These are phyloP conservation scores for Misgurnus mizolepis DNA, from an alignment of 2,113 vertebrate species.

Conservation along the genomic window DNA sequence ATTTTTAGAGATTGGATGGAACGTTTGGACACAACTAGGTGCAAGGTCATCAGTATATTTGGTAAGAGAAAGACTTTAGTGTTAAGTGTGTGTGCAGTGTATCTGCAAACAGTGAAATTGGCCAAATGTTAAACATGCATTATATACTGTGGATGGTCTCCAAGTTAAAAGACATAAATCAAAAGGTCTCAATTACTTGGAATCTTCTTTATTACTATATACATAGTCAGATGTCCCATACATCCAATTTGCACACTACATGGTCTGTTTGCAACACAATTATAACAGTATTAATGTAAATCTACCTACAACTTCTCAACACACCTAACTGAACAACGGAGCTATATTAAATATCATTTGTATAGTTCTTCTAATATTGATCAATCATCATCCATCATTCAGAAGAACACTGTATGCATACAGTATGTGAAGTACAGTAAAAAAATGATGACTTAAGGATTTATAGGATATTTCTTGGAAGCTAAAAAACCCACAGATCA, in stretches of 20 bases:
- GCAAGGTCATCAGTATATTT: no score
- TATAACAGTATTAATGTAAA: background rate
- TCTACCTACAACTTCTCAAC: background rate
- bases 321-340: background rate
- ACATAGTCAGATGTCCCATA: background rate
- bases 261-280: background rate
- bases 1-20: no score
- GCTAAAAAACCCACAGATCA: constrained; percentile 45
- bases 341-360: background rate
- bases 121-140: no score
- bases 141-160: no score
- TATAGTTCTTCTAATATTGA: background rate
- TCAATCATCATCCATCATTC: background rate
- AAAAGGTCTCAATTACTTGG: no score
- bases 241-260: background rate
- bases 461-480: constrained; percentile 26
- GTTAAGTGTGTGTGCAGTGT: no score
- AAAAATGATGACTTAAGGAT: background rate
- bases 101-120: no score
- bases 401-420: background rate
- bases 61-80: no score
- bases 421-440: background rate
- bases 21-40: no score
- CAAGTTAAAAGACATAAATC: no score
- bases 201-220: background rate